Percentiles rank a stretch among this genome's conserved stretches.
Conservation (phyloP, 2,888 invertebrate genomes). For the Amorpha juglandis region DNA sequence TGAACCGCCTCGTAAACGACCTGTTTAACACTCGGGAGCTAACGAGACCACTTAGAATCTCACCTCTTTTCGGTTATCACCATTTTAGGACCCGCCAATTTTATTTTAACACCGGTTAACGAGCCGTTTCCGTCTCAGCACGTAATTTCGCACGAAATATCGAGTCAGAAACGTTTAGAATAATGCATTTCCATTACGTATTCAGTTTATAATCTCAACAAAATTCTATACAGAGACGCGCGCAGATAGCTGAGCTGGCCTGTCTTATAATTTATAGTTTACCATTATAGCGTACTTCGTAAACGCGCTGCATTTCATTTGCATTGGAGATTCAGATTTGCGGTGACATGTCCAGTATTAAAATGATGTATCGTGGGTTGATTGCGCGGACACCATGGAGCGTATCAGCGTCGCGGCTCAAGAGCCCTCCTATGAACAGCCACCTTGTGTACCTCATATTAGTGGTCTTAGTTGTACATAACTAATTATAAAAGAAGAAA, state of each 20-base stretch:
- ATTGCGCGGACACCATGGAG: conserved; percentile 52
- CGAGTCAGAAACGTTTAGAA: conserved; percentile 42
- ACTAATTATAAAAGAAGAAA: neutral
- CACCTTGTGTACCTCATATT: neutral
- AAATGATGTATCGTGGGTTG: conserved; percentile 79
- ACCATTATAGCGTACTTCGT: conserved; percentile 73
- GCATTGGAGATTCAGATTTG: conserved; percentile 80
- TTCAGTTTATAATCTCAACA: conserved; percentile 75
- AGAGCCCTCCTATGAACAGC: neutral
- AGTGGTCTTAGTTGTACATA: neutral
- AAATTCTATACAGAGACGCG: conserved; percentile 74
- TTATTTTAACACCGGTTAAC: conserved; percentile 27
- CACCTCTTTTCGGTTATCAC: conserved; percentile 28
- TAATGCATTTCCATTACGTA: conserved; percentile 72
- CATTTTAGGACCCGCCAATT: conserved; percentile 24
- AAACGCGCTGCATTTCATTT: conserved; percentile 74
- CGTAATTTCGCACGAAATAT: conserved; percentile 28
- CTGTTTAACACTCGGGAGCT: conserved; percentile 32
- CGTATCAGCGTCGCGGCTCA: conserved; percentile 23
- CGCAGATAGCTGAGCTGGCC: conserved; percentile 74
- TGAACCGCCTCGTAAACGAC: conserved; percentile 32
- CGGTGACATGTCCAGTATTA: conserved; percentile 80
- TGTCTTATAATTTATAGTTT: conserved; percentile 75
- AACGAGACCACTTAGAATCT: conserved; percentile 32
- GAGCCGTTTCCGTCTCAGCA: conserved; percentile 25